Conservation (phyloP, 2,797 vertebrate species). For the Smutsia gigantea region DNA sequence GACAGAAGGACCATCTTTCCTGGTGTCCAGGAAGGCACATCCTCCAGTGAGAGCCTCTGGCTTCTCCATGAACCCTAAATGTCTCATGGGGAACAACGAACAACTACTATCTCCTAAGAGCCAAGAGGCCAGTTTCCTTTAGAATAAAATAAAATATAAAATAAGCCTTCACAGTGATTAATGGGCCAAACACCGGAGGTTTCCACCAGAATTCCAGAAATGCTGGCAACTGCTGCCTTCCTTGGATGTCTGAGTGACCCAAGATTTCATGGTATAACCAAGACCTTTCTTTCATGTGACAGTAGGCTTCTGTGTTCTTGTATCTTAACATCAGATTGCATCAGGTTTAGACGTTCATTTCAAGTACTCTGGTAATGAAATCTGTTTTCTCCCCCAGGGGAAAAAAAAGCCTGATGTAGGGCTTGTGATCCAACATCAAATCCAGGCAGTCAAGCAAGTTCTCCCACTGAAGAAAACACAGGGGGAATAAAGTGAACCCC, state of each 20-base stretch:
- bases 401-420: neutral
- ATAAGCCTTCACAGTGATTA: conserved; percentile 8
- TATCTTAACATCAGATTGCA: neutral
- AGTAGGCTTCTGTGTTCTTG: neutral
- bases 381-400: neutral
- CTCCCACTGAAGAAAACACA: neutral
- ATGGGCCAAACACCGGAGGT: neutral
- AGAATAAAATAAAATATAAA: conserved; percentile 47
- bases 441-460: conserved; percentile 17
- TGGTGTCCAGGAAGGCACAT: neutral
- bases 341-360: neutral
- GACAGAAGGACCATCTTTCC: neutral
- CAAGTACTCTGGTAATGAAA: neutral
- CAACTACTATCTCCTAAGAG: neutral
- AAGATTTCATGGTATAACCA: conserved; percentile 10
- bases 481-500: neutral
- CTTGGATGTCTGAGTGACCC: neutral
- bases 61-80: neutral
- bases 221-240: neutral
- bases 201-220: conserved; percentile 11
- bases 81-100: neutral
- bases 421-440: neutral
- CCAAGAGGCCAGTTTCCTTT: neutral
- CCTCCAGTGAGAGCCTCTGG: neutral
- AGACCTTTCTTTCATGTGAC: neutral